Evolutionary conservation across 2,888 invertebrate genomes (phyloP), one percentile per base, ranked within the genome.

Genomic region (Andrena dorsata): DNA sequence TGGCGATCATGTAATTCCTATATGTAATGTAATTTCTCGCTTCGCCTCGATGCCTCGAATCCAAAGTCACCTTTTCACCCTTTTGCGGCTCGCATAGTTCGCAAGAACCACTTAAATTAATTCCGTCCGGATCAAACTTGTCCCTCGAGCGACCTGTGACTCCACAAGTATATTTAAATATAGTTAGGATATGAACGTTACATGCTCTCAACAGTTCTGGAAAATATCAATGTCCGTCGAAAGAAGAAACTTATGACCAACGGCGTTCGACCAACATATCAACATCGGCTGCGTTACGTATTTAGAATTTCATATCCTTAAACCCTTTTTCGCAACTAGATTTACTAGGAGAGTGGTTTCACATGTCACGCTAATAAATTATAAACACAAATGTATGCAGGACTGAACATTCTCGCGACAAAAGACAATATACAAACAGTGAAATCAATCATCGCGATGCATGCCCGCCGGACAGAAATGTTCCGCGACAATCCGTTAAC

Each of bases 1-100:
- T 51, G 65, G 69, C 66, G 73, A 82, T 76, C 81, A 47, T 51
- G 32, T 77, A 82, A 82, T 76, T 82, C 77, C 65, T 82, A 76
- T 53, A 66, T 26, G 28, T 69, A 10, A 64, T 58, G 56, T 64
- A 53, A 63, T 68, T 30, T 30, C 10, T 47, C 56, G 16, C 47
- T 41, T 51, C 28, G 60, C 61, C 47, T 49, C 56, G 76, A 68
- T 64, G 53, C 30, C 63, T 71, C 41, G 23, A 47, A n/a, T 65
- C 51, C 20, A 4, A 30, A 53, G 35, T 64, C 16, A 13, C n/a
- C 8, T 32, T 58, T 32, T 58, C 64, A n/a, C 10, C 10, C 64
- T 47, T 32, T 35, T 7, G 7, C n/a, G 28, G 30, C 58, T 47
- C 56, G 53, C 8, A 28, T 77, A 41, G 60, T 65, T 65, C n/a